Evolutionary conservation across 2,797 vertebrate species (phyloP).

Genomic region (Gallirallus australis): DNA sequence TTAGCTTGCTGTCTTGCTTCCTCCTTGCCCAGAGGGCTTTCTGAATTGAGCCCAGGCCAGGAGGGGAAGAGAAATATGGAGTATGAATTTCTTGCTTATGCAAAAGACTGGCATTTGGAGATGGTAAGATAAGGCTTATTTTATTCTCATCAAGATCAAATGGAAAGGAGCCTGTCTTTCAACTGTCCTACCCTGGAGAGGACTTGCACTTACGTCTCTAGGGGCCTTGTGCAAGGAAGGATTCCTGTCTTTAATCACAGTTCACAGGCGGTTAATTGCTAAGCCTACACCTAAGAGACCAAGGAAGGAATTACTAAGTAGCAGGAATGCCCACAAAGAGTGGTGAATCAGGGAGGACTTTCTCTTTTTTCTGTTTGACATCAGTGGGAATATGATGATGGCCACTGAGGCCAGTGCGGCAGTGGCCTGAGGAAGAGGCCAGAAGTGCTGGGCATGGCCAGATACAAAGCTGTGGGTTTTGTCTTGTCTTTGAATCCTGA

Average conservation of each 20-base stretch:
- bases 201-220: not conserved
- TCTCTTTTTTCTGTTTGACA: not conserved
- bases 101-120: not conserved
- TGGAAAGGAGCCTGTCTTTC: not conserved
- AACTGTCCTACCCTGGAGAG: not conserved
- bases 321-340: not conserved
- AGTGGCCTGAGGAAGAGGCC: not conserved
- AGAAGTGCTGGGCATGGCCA: not conserved
- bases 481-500: not conserved
- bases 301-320: not conserved
- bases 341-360: not conserved
- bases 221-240: not conserved
- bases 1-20: not conserved
- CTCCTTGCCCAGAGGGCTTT: not conserved
- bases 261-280: not conserved
- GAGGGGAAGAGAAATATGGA: not conserved
- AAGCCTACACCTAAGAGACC: not conserved
- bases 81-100: not conserved
- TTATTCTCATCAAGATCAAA: not conserved
- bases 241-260: not conserved
- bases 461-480: not conserved
- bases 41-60: not conserved
- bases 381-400: not conserved
- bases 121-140: not conserved
- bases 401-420: not conserved